Base-by-base conservation (phyloP, 2,888 invertebrate genomes). In the Trimorus sp. region DNA sequence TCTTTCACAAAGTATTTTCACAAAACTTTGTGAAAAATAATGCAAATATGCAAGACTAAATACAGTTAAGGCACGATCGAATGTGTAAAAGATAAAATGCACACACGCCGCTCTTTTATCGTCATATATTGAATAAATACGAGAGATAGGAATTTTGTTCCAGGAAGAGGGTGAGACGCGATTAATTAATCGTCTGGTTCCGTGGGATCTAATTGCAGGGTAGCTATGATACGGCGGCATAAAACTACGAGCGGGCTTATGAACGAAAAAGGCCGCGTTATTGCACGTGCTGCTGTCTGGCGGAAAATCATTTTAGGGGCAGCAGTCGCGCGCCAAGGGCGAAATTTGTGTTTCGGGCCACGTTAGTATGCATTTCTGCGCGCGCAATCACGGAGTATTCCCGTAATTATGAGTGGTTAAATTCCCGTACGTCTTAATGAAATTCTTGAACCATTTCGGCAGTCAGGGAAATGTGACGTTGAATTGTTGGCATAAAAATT, bases 371-470 rank as follows among this genome's bases (percentile, higher is more conserved):
- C 77, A 70, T 70, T 63, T 58, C 65, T 40, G 45, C 42, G 14
- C 45, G 49, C 51, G 56, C 63, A 77, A 63, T 77, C 77, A 65
- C 69, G 70, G 65, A 38, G 65, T 78, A 66, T 49, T 63, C 37
- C 48, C 42, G 63, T 58, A 59, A 78, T 78, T 78, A 79, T 73
- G 65, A 60, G 59, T 78, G 42, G 66, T 70, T 71, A 60, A 71
- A 71, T 59, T 71, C 65, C 51, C 51, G 63, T 73, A 54, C 53
- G 38, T 79, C 66, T 79, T 79, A 79, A 79, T 79, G 73, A 79
- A 73, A 73, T 73, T 71, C 66, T 65, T 15, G 53, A 1, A 53
- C 53, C 7, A 7, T 15, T 53, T 16, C 40, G 40, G 40, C 11
- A 26, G 26, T 26, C 26, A 26, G 7, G 1, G 14, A 7, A 53